A percentile compares a stretch with the other conserved stretches of the same genome.
phyloP scores from a whole-genome alignment of 2,797 vertebrate species.

The Malacoctenus gilli region DNA sequence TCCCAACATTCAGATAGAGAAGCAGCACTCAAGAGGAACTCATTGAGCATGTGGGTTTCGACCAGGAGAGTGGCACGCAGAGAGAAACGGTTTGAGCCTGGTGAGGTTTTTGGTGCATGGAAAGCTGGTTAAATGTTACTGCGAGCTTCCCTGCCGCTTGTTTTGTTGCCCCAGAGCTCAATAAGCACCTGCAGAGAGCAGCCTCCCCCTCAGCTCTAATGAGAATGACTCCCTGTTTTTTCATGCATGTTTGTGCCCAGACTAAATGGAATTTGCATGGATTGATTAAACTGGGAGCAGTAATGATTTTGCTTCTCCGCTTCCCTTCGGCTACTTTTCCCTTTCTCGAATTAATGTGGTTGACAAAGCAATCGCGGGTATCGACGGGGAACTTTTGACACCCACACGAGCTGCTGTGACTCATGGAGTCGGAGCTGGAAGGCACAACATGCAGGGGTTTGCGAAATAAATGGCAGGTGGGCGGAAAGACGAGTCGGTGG shows the following conservation, averaged over 20 bases:
- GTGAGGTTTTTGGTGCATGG: neutral
- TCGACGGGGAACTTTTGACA: slow-evolving; percentile 15
- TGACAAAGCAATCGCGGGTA: slow-evolving; percentile 26
- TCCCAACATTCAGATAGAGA: too few species aligned
- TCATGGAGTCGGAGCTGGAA: slow-evolving; percentile 15
- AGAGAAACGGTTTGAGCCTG: neutral
- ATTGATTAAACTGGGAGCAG: neutral
- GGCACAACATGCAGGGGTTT: slow-evolving; percentile 14
- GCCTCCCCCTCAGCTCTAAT: slow-evolving; percentile 3
- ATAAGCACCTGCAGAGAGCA: slow-evolving; percentile 2
- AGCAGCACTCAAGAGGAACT: too few species aligned
- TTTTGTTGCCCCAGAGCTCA: slow-evolving; percentile 6
- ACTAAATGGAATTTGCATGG: neutral
- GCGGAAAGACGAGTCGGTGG: slow-evolving; percentile 30
- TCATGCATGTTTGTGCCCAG: neutral
- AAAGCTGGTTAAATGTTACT: neutral
- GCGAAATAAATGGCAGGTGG: slow-evolving; percentile 35
- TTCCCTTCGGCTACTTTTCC: neutral
- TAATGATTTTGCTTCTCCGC: neutral
- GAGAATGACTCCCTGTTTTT: neutral
- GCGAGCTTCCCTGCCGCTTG: neutral
- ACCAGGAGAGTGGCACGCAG: neutral
- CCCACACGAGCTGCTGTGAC: slow-evolving; percentile 37
- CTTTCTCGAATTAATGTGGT: slow-evolving; percentile 6
- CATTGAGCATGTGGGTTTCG: too few species aligned